Conservation (phyloP, 2,797 vertebrate species). For the Lagodon rhomboides region DNA sequence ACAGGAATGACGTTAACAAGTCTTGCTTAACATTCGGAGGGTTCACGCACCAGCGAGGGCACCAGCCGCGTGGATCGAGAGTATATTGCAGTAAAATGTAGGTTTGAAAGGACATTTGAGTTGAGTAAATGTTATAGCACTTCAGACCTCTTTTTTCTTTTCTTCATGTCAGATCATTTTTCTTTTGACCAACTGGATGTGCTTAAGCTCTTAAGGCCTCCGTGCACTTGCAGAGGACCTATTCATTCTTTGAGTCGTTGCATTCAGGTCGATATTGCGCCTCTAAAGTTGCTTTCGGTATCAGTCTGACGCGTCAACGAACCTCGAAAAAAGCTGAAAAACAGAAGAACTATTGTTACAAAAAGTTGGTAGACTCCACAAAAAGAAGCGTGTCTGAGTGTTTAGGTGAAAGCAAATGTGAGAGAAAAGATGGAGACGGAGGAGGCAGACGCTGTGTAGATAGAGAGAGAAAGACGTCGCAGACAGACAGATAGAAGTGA, state of each 20-base stretch:
- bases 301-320: background rate
- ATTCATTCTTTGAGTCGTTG: conserved; percentile 2
- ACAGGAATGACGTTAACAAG: conserved; percentile 64
- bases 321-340: background rate
- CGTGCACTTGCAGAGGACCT: background rate
- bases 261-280: background rate
- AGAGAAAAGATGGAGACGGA: conserved; percentile 7
- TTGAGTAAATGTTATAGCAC: background rate
- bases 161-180: conserved; percentile 10
- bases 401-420: conserved; percentile 29
- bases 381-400: background rate
- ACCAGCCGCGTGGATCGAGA: conserved; percentile 4
- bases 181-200: background rate
- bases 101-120: conserved; percentile 11
- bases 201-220: background rate
- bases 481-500: conserved; percentile 54
- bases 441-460: conserved; percentile 28
- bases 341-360: background rate
- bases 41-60: conserved; percentile 5
- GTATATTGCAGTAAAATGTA: conserved; percentile 24
- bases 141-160: background rate
- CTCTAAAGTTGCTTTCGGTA: background rate
- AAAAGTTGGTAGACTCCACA: background rate
- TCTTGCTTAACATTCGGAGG: conserved; percentile 47
- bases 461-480: conserved; percentile 20